Conservation (phyloP, 2,888 invertebrate genomes). For the Plusia festucae region DNA sequence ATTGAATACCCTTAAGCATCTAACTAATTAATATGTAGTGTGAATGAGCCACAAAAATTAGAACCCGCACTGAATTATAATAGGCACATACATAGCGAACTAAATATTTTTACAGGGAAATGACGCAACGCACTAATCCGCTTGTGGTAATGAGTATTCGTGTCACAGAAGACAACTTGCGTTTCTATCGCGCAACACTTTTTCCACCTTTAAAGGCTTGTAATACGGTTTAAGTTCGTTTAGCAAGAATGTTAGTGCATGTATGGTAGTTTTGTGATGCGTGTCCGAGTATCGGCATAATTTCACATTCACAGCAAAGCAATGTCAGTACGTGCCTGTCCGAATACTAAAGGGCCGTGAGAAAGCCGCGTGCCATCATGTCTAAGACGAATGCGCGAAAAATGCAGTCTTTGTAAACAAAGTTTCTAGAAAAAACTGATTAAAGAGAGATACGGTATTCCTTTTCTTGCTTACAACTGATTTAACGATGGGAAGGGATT, state of each 20-base stretch:
- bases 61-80: conserved; percentile 58
- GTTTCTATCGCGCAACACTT: conserved; percentile 13
- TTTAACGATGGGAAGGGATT: too few relatives aligned
- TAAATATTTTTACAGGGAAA: conserved; percentile 63
- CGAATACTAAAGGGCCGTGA: conserved; percentile 76
- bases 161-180: conserved; percentile 60
- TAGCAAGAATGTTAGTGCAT: conserved; percentile 43
- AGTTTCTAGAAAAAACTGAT: conserved; percentile 37
- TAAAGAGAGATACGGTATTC: conserved; percentile 16
- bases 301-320: conserved; percentile 77
- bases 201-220: conserved; percentile 11
- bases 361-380: conserved; percentile 77
- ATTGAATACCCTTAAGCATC: conserved; percentile 45
- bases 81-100: conserved; percentile 39
- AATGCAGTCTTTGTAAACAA: conserved; percentile 56
- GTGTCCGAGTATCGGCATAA: conserved; percentile 72
- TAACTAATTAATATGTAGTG: conserved; percentile 48
- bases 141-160: conserved; percentile 64
- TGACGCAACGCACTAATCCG: conserved; percentile 68
- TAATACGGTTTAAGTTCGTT: conserved; percentile 51
- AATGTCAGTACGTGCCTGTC: conserved; percentile 69
- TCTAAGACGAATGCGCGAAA: conserved; percentile 64
- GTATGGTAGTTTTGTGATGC: conserved; percentile 51
- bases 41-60: conserved; percentile 59
- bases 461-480: too few relatives aligned